Base-by-base conservation (phyloP, 2,888 invertebrate genomes). In the Meteorus colon region DNA sequence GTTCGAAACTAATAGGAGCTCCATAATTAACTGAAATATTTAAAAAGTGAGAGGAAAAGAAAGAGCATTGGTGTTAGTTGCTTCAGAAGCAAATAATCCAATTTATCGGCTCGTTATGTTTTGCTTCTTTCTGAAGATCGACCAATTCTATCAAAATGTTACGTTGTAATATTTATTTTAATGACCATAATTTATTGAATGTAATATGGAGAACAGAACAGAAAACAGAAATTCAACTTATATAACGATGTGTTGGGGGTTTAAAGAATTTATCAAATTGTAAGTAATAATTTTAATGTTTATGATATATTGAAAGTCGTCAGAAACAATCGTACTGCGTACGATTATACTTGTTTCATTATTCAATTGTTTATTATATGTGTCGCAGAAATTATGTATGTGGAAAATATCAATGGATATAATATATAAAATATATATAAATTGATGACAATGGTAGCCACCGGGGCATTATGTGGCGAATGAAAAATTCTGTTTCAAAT, bases 81-180 rank as follows among this genome's bases (percentile, higher is more conserved):
- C 65, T 65, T 37, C 37, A 37, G 12, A 34, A 65, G 65, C 65
- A 41, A 65, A 65, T 19, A n/a, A 41, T 65, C 24, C 34, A 41
- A 70, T 37, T 37, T 65, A 37, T 59, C 31, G 24, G 65, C 65
- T 59, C 29, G 37, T 70, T 70, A 70, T 24, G 55, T 75, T 75
- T 75, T 76, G 55, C 76, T 76, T 76, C 76, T 72, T 62, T 72
- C 55, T 34, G 76, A 76, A 76, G 76, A 73, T 59, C 72, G 76
- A 76, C 76, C 76, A 76, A 76, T 72, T 60, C 63, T 67, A 45
- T 48, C 29, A 8, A 67, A 63, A 63, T 63, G 31, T 63, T 63
- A 63, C 34, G 55, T 69, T 70, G 31, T 75, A 45, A 41, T 75
- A 63, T 16, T 51, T 71, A 73, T 63, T 29, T 65, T 70, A 68